These are phyloP conservation scores for Esperia sulphurella DNA, from an alignment of 2,888 invertebrate genomes.

Conservation along the genomic window DNA sequence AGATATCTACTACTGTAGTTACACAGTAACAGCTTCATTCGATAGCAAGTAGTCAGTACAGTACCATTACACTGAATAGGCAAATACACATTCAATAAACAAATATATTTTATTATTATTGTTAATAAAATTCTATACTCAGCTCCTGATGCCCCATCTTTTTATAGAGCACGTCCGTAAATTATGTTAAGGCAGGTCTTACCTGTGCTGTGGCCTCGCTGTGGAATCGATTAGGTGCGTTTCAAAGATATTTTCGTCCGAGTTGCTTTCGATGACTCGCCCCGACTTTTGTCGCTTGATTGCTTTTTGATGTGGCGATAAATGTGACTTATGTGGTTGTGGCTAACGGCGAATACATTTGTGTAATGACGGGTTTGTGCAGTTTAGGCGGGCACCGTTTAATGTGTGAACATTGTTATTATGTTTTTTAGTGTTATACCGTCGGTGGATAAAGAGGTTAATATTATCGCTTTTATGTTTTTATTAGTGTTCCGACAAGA, in stretches of 20 bases:
- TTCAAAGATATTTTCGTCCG: slow-evolving; percentile 46
- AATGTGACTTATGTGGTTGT: slow-evolving; percentile 76
- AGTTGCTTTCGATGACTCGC: slow-evolving; percentile 55
- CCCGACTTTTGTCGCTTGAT: slow-evolving; percentile 71
- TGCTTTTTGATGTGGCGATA: slow-evolving; percentile 76
- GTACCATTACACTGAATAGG: not conserved
- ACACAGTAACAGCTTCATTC: too few species aligned
- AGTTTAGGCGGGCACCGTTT: slow-evolving; percentile 58
- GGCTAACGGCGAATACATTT: slow-evolving; percentile 55
- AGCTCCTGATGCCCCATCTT: slow-evolving; percentile 36
- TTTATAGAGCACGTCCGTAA: slow-evolving; percentile 45
- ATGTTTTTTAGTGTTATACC: slow-evolving; percentile 35
- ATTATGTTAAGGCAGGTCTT: slow-evolving; percentile 47
- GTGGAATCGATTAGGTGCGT: slow-evolving; percentile 64
- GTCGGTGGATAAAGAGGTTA: slow-evolving; percentile 17
- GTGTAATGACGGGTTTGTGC: slow-evolving; percentile 65
- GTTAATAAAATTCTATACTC: slow-evolving; percentile 34
- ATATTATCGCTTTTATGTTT: slow-evolving; percentile 3
- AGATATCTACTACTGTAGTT: too few species aligned
- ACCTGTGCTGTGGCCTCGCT: slow-evolving; percentile 39
- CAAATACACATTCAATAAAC: slow-evolving; percentile 27
- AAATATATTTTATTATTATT: slow-evolving; percentile 32
- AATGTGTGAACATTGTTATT: slow-evolving; percentile 65
- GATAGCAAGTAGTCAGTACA: too few species aligned
- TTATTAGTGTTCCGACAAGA: not conserved